These are phyloP conservation scores for Beroe forskalii DNA, from an alignment of 37 sponge, comb jelly and placozoan genomes.

Conservation along the genomic window DNA sequence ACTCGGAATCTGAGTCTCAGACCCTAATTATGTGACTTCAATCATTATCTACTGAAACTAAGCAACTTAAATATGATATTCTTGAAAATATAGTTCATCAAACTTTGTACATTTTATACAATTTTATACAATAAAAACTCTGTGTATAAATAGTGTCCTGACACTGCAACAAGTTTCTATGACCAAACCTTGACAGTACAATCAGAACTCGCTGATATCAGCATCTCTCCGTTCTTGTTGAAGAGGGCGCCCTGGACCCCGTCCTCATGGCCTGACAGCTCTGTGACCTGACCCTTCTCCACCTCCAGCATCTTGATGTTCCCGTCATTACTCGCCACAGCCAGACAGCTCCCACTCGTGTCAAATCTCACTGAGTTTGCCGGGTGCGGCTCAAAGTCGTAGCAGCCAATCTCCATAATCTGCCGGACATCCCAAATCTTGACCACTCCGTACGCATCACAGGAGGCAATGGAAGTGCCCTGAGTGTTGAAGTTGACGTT, in stretches of 20 bases:
- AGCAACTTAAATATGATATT: too few species aligned
- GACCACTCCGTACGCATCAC: slow-evolving; percentile 68
- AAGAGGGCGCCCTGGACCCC: slow-evolving; percentile 73
- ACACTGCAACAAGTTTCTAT: too few species aligned
- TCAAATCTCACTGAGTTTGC: slow-evolving; percentile 78
- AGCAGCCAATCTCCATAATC: neutral
- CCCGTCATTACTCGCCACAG: slow-evolving; percentile 76
- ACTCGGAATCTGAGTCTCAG: too few species aligned
- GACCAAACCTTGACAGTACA: slow-evolving; percentile 75
- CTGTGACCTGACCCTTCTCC: slow-evolving; percentile 58
- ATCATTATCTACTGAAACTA: too few species aligned
- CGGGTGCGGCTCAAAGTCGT: slow-evolving; percentile 79
- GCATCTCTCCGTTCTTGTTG: slow-evolving; percentile 68
- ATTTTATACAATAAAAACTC: too few species aligned
- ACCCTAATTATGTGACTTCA: too few species aligned
- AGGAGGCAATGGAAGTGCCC: slow-evolving; percentile 65
- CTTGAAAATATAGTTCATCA: too few species aligned
- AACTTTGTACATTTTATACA: too few species aligned
- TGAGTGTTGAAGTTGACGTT: slow-evolving; percentile 65
- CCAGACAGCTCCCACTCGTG: slow-evolving; percentile 73
- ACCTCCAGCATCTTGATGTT: slow-evolving; percentile 69
- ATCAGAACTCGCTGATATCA: slow-evolving; percentile 71
- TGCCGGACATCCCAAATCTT: slow-evolving; percentile 80
- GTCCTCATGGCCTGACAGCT: slow-evolving; percentile 73
- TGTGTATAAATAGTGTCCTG: too few species aligned